A percentile compares a stretch with the other conserved stretches of the same genome.
Evolutionary conservation across 2,113 vertebrate genomes (phyloP).

Genomic region (Cyanistes caeruleus): DNA sequence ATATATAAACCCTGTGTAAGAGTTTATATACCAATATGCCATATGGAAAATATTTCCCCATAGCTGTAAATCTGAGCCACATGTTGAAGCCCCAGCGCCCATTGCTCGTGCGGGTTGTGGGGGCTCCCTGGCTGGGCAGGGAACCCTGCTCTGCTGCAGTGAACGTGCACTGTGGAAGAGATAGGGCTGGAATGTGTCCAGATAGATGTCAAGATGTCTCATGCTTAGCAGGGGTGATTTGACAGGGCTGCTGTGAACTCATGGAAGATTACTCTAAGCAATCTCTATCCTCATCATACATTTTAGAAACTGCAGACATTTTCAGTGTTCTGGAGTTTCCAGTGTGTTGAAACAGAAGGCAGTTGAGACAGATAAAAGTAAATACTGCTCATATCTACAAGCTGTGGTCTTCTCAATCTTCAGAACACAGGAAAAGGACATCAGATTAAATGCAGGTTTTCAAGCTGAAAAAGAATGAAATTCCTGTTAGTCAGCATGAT

Average conservation of each 20-base stretch:
- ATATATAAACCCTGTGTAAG: neutral
- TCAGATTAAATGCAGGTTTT: neutral
- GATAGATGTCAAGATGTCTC: neutral
- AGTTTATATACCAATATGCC: too few species aligned
- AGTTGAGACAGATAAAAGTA: neutral
- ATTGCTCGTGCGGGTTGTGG: accelerated
- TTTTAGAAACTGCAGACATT: neutral
- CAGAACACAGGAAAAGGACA: neutral
- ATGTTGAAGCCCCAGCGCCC: accelerated
- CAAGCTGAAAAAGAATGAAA: neutral
- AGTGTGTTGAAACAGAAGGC: neutral
- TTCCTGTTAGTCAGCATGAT: neutral
- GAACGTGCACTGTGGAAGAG: neutral
- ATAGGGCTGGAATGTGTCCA: neutral
- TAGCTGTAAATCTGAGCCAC: neutral
- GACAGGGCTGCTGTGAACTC: neutral
- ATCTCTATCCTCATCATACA: neutral
- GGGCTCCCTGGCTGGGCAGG: accelerated
- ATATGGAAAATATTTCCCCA: neutral
- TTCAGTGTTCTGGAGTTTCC: neutral
- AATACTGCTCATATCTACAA: neutral
- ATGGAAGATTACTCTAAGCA: neutral
- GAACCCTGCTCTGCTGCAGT: neutral
- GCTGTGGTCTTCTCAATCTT: neutral
- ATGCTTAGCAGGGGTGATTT: neutral